Percentiles rank a stretch among this genome's conserved stretches.
These are phyloP conservation scores for Armadillidium nasatum DNA, from an alignment of 1,140 invertebrate species.

Conservation along the genomic window DNA sequence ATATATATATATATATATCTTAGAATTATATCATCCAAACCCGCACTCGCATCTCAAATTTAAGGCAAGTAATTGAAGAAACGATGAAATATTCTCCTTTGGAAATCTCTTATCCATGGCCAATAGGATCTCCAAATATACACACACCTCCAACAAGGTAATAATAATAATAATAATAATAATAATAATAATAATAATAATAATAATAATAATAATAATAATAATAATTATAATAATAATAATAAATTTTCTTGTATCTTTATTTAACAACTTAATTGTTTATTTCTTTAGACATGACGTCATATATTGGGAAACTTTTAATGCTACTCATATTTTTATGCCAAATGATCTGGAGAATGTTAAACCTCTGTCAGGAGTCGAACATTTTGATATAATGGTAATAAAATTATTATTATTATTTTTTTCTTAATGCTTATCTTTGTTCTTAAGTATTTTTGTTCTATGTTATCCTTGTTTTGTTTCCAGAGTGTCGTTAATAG, in stretches of 20 bases:
- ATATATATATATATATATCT: too few relatives aligned
- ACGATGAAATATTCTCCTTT: slow-evolving; percentile 28
- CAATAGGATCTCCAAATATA: slow-evolving; percentile 66
- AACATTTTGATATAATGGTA: slow-evolving; percentile 62
- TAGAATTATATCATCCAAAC: too few relatives aligned
- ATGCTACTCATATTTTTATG: slow-evolving; percentile 71
- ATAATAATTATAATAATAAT: too few relatives aligned
- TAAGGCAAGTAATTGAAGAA: slow-evolving; percentile 24
- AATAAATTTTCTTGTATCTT: too few relatives aligned
- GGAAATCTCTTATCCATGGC: slow-evolving; percentile 59
- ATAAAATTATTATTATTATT: background rate
- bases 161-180: background rate
- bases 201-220: too few relatives aligned
- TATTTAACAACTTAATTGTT: too few relatives aligned
- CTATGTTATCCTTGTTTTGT: background rate
- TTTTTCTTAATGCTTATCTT: slow-evolving; percentile 17
- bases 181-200: too few relatives aligned
- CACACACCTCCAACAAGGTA: slow-evolving; percentile 58
- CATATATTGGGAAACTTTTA: slow-evolving; percentile 76
- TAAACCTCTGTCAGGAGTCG: slow-evolving; percentile 56
- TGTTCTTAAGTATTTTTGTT: background rate
- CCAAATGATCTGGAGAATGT: slow-evolving; percentile 63
- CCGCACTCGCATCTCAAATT: slow-evolving; percentile 14
- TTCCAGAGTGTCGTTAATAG: slow-evolving; percentile 60
- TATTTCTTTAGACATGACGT: slow-evolving; percentile 68